Conservation (phyloP, 2,797 vertebrate genomes). For the Ficedula albicollis region DNA sequence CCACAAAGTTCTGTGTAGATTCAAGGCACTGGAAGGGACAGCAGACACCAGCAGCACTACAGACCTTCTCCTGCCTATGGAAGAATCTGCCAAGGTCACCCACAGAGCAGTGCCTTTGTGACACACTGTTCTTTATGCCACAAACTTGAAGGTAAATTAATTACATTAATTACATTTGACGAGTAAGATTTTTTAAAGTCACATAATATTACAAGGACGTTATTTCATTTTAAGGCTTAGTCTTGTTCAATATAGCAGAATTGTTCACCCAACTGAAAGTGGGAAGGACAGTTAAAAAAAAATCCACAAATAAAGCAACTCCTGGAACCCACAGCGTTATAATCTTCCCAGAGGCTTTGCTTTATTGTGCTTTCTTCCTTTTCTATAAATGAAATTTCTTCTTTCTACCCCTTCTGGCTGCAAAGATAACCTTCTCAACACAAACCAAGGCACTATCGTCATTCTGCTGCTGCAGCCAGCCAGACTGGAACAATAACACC, state of each 20-base stretch:
- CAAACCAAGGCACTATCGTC: slow-evolving; percentile 27
- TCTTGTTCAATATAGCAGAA: not conserved
- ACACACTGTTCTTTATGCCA: not conserved
- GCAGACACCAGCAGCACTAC: not conserved
- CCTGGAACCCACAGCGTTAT: not conserved
- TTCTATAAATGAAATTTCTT: slow-evolving; percentile 30
- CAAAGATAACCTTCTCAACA: slow-evolving; percentile 60
- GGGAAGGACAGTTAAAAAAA: not conserved
- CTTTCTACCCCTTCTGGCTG: slow-evolving; percentile 29
- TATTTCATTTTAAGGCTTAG: not conserved
- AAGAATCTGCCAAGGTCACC: not conserved
- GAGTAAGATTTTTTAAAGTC: not conserved
- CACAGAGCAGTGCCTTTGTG: not conserved
- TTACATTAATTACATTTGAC: rapidly evolving
- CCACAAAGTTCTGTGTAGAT: not conserved
- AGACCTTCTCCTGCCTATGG: not conserved
- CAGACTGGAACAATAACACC: slow-evolving; percentile 56
- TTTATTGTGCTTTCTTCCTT: slow-evolving; percentile 53
- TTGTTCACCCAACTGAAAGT: not conserved
- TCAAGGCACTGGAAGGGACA: not conserved
- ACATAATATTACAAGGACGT: not conserved
- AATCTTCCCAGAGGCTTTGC: slow-evolving; percentile 45
- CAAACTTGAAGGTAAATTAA: not conserved
- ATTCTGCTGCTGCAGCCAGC: slow-evolving; percentile 5
- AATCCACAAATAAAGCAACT: not conserved